These are phyloP conservation scores for Taeniopygia guttata DNA, from an alignment of 2,797 vertebrate species.

Conservation along the genomic window DNA sequence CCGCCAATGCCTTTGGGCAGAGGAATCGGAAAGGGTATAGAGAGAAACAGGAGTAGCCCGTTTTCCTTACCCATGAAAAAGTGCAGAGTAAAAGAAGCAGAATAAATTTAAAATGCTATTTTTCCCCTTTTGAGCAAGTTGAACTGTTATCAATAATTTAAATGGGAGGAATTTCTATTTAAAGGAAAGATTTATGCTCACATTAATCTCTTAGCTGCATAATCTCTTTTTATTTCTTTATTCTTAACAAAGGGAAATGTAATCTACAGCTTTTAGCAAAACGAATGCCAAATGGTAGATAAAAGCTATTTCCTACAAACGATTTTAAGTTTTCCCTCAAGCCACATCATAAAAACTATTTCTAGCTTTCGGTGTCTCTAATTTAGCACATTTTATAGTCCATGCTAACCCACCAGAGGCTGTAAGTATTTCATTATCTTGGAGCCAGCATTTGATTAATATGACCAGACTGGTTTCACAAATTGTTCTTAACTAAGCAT, in stretches of 20 bases:
- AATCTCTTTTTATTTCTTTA: background rate
- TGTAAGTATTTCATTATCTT: conserved; percentile 4
- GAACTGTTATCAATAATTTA: background rate
- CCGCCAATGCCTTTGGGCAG: fast-evolving
- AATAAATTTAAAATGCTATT: background rate
- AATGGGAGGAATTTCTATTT: background rate
- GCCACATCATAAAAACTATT: conserved; percentile 2
- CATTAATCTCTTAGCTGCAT: background rate
- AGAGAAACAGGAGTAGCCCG: background rate
- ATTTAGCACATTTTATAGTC: background rate
- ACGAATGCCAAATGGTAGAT: background rate
- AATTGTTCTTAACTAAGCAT: conserved; percentile 18
- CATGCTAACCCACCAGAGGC: background rate
- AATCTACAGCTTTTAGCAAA: background rate
- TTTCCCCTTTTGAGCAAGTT: background rate
- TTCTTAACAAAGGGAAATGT: background rate
- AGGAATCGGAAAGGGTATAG: background rate
- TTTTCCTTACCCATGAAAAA: background rate
- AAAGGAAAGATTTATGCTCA: background rate
- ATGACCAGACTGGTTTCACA: background rate
- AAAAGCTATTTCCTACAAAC: background rate
- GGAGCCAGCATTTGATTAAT: conserved; percentile 4
- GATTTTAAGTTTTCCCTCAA: background rate
- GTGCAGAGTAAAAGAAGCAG: background rate
- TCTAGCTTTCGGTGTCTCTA: background rate